A percentile compares a stretch with the other conserved stretches of the same genome.
Evolutionary conservation across 2,113 vertebrate species (phyloP).

Genomic region (Microcebus griseorufus): DNA sequence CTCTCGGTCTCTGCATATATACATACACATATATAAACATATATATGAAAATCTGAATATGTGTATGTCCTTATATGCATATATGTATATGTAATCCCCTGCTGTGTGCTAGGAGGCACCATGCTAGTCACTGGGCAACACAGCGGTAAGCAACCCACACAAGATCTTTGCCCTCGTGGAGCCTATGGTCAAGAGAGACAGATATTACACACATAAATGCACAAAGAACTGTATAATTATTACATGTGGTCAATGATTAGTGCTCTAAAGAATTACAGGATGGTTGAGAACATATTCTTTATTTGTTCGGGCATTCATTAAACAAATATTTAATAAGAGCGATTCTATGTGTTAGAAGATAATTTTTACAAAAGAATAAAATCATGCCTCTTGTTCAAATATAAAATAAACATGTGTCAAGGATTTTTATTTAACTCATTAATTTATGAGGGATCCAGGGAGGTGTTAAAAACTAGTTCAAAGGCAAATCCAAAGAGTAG

Average conservation of each 20-base stretch:
- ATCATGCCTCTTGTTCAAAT: neutral
- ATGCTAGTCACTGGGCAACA: neutral
- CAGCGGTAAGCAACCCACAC: neutral
- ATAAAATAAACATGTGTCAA: neutral
- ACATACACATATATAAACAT: neutral
- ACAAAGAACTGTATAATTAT: neutral
- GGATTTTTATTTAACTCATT: slow-evolving; percentile 26
- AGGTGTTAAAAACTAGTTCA: neutral
- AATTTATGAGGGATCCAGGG: neutral
- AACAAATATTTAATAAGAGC: neutral
- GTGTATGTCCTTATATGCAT: neutral
- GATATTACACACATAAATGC: neutral
- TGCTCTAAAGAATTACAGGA: neutral
- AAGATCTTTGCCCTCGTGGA: neutral
- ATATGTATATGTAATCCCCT: neutral
- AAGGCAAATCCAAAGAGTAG: neutral
- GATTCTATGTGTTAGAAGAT: neutral
- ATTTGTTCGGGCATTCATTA: neutral
- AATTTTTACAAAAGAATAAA: slow-evolving; percentile 22
- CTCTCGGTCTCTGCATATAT: neutral
- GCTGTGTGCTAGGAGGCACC: neutral
- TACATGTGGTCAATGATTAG: neutral
- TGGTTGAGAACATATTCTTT: neutral
- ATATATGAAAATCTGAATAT: neutral
- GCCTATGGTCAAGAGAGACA: neutral